phyloP scores from a whole-genome alignment of 2,888 invertebrate genomes.

The Cataglyphis cursor region DNA sequence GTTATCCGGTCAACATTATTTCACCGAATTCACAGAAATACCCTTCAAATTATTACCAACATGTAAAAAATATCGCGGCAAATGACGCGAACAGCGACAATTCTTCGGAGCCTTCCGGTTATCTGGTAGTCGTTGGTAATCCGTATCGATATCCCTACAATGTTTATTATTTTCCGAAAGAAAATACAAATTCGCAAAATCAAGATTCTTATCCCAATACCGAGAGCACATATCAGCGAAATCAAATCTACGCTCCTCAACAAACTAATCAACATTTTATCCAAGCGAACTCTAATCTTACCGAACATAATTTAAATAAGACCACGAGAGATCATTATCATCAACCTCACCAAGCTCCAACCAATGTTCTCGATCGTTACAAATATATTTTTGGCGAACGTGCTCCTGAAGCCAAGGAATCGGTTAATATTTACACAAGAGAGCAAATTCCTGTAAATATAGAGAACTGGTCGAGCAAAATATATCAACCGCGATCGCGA shows the following conservation, averaged over 20 bases:
- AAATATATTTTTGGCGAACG: conserved; percentile 40
- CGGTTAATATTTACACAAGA: background rate
- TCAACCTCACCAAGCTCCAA: background rate
- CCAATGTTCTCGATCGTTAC: conserved; percentile 37
- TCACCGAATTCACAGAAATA: conserved; percentile 11
- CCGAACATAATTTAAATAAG: background rate
- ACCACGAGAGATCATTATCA: conserved; percentile 3
- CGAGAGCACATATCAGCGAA: background rate
- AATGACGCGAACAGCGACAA: background rate
- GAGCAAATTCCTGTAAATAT: background rate
- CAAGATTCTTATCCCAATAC: background rate
- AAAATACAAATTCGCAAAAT: background rate
- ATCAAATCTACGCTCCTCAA: background rate
- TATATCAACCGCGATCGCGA: background rate
- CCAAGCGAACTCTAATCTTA: conserved; percentile 13
- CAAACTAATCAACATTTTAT: background rate
- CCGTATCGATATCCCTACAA: conserved; percentile 26
- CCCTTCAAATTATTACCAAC: conserved; percentile 10
- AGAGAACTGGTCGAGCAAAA: conserved; percentile 31
- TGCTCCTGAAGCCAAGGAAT: background rate
- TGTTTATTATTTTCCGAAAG: conserved; percentile 35
- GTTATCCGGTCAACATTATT: conserved; percentile 26
- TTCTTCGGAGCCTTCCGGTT: conserved; percentile 38
- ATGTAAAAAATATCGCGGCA: background rate
- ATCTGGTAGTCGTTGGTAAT: conserved; percentile 25